Evolutionary conservation across 2,888 invertebrate species (phyloP).

Genomic region (Mythimna ferrago): DNA sequence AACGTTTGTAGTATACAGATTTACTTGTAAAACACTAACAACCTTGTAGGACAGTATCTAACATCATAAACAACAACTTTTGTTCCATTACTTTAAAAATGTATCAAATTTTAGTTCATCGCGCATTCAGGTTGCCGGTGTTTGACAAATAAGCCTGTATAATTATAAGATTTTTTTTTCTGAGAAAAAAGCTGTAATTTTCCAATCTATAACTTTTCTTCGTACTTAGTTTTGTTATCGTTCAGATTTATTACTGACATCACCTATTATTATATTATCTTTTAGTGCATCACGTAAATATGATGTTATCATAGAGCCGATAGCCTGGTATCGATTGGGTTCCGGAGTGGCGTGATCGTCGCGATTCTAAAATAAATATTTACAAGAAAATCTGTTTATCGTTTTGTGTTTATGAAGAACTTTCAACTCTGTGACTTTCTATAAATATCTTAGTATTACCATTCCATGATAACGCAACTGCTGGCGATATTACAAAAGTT

Average conservation of each 20-base stretch:
- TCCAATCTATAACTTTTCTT: neutral
- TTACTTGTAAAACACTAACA: too few species aligned
- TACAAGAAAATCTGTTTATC: conserved; percentile 25
- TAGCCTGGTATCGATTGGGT: conserved; percentile 33
- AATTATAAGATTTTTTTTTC: neutral
- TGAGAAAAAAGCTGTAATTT: neutral
- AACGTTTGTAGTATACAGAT: neutral
- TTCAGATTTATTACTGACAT: conserved; percentile 27
- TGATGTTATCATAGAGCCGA: conserved; percentile 32
- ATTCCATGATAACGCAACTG: conserved; percentile 23
- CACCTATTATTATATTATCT: conserved; percentile 19
- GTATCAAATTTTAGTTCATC: too few species aligned
- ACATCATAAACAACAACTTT: too few species aligned
- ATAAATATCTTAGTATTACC: neutral
- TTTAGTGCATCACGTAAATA: conserved; percentile 14
- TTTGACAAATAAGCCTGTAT: too few species aligned
- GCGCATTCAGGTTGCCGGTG: too few species aligned
- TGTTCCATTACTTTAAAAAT: too few species aligned
- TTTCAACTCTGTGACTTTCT: conserved; percentile 8
- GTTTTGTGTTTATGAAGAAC: conserved; percentile 22
- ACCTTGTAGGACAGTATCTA: too few species aligned
- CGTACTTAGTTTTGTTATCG: conserved; percentile 32
- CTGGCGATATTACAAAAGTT: neutral
- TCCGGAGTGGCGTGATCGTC: conserved; percentile 38
- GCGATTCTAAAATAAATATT: conserved; percentile 8